Evolutionary conservation across 2,113 vertebrate genomes (phyloP).

Genomic region (Sphaerodactylus townsendi): DNA sequence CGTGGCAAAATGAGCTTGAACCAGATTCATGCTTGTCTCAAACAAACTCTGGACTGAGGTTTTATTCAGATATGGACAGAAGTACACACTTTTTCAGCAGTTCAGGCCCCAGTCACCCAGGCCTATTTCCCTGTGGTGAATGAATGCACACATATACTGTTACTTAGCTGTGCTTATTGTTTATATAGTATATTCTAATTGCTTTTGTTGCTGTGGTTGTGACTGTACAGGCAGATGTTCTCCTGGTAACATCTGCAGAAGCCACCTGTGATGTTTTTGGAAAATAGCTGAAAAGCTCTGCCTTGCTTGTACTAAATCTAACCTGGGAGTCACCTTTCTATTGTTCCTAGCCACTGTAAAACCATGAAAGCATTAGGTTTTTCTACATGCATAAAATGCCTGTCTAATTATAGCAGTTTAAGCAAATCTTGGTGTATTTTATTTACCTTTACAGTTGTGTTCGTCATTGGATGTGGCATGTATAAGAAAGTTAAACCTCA

Average conservation of each 20-base stretch:
- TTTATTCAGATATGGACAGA: not conserved
- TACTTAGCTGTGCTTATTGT: too few relatives aligned
- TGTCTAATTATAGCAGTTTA: not conserved
- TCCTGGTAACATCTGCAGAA: not conserved
- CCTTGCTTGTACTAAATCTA: not conserved
- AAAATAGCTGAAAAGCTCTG: not conserved
- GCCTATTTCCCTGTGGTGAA: not conserved
- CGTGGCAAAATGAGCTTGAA: too few relatives aligned
- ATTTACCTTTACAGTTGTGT: slow-evolving; percentile 81
- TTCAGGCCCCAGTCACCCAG: not conserved
- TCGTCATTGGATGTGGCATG: slow-evolving; percentile 86
- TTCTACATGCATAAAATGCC: not conserved
- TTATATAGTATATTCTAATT: too few relatives aligned
- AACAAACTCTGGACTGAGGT: too few relatives aligned
- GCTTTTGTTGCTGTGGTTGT: too few relatives aligned
- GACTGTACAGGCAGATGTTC: not conserved
- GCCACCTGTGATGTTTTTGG: not conserved
- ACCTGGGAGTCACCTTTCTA: not conserved
- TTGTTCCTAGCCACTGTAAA: not conserved
- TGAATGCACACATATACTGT: not conserved
- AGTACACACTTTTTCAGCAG: not conserved
- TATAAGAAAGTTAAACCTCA: slow-evolving; percentile 90
- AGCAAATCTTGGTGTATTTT: slow-evolving; percentile 20
- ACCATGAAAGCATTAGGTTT: not conserved
- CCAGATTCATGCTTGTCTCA: too few relatives aligned